phyloP scores from a whole-genome alignment of 2,797 vertebrate species.

The Malacoraja senta region DNA sequence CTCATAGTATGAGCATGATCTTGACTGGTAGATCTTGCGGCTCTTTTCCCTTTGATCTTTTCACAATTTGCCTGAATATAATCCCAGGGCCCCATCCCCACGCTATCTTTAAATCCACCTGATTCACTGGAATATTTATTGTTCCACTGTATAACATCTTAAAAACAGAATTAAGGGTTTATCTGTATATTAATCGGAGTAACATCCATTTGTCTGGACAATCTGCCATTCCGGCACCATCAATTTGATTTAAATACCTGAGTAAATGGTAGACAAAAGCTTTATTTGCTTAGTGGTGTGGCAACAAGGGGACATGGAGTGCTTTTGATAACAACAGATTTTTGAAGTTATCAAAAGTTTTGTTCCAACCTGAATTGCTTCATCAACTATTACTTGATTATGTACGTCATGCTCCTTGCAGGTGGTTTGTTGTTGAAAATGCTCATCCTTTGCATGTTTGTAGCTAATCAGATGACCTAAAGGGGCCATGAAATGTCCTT shows the following conservation, averaged over 20 bases:
- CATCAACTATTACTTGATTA: background rate
- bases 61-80: background rate
- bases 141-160: too few relatives aligned
- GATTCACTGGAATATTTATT: too few relatives aligned
- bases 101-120: background rate
- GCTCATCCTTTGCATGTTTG: constrained; percentile 63
- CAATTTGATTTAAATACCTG: background rate
- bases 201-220: background rate
- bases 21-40: background rate
- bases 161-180: too few relatives aligned
- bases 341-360: background rate
- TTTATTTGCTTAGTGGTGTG: background rate
- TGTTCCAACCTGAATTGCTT: background rate
- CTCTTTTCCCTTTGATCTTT: background rate
- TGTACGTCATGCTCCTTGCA: constrained; percentile 43
- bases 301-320: too few relatives aligned
- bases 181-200: background rate
- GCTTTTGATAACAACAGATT: too few relatives aligned
- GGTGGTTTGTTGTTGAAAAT: constrained; percentile 66
- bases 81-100: background rate
- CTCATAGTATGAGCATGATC: background rate
- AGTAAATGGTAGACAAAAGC: background rate
- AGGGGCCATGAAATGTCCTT: too few relatives aligned
- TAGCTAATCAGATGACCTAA: too few relatives aligned
- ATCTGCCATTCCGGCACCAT: background rate